A percentile compares a stretch with the other conserved stretches of the same genome.
phyloP scores from a whole-genome alignment of 2,797 vertebrate genomes.

The Pipistrellus kuhlii region DNA sequence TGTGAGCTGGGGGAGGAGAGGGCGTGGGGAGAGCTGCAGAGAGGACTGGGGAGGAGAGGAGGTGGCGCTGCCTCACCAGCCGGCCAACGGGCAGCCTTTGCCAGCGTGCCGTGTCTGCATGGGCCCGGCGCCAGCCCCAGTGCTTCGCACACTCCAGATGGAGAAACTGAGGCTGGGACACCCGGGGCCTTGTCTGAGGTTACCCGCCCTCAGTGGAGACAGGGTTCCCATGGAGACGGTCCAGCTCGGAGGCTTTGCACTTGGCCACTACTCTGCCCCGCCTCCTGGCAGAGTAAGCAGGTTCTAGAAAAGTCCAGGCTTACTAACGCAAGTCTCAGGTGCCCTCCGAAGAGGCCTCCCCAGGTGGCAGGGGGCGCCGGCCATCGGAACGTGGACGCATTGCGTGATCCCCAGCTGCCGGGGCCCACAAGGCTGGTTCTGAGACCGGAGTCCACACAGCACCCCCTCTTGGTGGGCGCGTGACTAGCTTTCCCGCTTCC shows the following conservation, averaged over 20 bases:
- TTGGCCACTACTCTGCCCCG: background rate
- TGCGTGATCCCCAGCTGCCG: no score
- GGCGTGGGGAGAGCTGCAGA: background rate
- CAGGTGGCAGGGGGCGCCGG: background rate
- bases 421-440: background rate
- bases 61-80: background rate
- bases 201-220: background rate
- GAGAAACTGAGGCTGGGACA: constrained; percentile 26
- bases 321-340: background rate
- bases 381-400: background rate
- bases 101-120: rapidly evolving
- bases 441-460: background rate
- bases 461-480: rapidly evolving
- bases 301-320: background rate
- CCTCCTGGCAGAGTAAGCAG: background rate
- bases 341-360: background rate
- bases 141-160: background rate
- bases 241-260: background rate
- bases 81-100: background rate
- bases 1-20: background rate
- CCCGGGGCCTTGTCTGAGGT: background rate
- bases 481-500: background rate
- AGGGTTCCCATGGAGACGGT: background rate
- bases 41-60: background rate
- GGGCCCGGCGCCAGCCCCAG: background rate